Conservation (phyloP, 2,113 vertebrate genomes). For the Poecilia latipinna region DNA sequence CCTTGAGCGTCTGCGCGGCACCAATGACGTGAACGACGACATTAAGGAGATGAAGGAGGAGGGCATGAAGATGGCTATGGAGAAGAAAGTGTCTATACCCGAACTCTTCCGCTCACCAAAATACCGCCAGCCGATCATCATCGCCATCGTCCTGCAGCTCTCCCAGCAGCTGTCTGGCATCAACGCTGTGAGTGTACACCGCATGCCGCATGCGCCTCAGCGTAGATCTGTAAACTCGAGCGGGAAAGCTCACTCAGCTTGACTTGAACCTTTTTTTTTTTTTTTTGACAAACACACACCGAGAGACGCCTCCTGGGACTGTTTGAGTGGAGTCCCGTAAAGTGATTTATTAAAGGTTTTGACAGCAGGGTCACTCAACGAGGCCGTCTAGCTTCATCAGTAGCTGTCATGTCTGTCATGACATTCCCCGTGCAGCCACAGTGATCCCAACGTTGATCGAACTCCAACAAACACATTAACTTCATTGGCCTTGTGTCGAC, state of each 20-base stretch:
- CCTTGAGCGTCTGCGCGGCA: constrained; percentile 85
- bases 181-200: constrained; percentile 88
- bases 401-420: constrained; percentile 35
- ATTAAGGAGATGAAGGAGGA: constrained; percentile 95
- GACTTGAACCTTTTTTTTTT: not conserved
- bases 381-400: not conserved
- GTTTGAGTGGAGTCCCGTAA: constrained; percentile 34
- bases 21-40: constrained; percentile 85
- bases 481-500: constrained; percentile 5
- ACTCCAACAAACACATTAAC: constrained; percentile 25
- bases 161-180: constrained; percentile 98
- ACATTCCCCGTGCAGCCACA: constrained; percentile 23
- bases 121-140: constrained; percentile 91
- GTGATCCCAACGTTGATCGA: constrained; percentile 16
- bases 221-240: constrained; percentile 6
- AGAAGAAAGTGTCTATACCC: constrained; percentile 86
- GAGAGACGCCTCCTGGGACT: constrained; percentile 25
- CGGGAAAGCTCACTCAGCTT: constrained; percentile 21
- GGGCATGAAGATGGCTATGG: constrained; percentile 86
- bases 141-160: constrained; percentile 92
- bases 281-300: constrained; percentile 10
- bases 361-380: constrained; percentile 53
- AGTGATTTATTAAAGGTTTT: constrained; percentile 27
- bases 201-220: not conserved
- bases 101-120: constrained; percentile 87